A percentile compares a stretch with the other conserved stretches of the same genome.
phyloP scores from a whole-genome alignment of 2,113 vertebrate genomes.

The Sardina pilchardus region DNA sequence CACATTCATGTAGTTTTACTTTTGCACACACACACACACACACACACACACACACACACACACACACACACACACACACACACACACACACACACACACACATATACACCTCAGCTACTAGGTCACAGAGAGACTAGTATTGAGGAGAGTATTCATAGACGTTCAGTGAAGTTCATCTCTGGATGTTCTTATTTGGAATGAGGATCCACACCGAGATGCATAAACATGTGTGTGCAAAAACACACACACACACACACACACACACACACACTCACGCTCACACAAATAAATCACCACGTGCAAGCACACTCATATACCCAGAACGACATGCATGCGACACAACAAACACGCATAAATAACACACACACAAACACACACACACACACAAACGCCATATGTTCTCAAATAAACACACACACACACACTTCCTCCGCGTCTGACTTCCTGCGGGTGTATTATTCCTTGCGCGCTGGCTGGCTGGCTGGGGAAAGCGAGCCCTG shows the following conservation, averaged over 20 bases:
- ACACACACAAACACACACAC: conserved; percentile 34
- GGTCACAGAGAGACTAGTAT: not conserved
- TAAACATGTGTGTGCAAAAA: not conserved
- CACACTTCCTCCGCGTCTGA: conserved; percentile 16
- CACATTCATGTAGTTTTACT: not conserved
- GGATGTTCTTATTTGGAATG: not conserved
- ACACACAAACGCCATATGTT: conserved; percentile 23
- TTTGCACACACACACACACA: too few species aligned
- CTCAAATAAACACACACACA: conserved; percentile 17
- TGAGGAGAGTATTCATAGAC: not conserved
- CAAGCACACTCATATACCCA: not conserved
- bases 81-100: conserved; percentile 12
- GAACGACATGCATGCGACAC: not conserved
- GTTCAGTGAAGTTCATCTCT: not conserved
- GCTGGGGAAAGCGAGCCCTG: not conserved
- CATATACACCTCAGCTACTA: not conserved
- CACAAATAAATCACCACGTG: not conserved
- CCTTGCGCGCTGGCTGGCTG: not conserved
- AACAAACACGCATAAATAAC: conserved; percentile 8
- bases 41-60: not conserved
- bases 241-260: conserved; percentile 25
- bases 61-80: not conserved
- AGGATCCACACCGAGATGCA: conserved; percentile 17
- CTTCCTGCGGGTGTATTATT: conserved; percentile 9
- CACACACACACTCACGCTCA: conserved; percentile 20